phyloP scores from a whole-genome alignment of 2,888 invertebrate genomes.

The Zygaena filipendulae region DNA sequence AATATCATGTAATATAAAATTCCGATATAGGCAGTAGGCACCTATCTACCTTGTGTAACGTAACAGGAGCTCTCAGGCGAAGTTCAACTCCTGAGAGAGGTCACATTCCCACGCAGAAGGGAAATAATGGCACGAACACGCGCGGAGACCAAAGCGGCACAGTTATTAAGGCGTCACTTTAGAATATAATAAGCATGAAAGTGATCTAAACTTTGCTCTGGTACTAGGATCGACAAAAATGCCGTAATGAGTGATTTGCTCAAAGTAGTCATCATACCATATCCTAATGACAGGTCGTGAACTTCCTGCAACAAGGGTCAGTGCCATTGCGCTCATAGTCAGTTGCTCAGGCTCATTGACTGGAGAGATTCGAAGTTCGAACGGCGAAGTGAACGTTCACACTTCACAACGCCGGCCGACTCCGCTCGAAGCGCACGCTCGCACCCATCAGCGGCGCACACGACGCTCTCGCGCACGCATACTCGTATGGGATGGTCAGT shows the following conservation, averaged over 20 bases:
- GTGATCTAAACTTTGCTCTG: neutral
- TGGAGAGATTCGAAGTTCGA: too few relatives aligned
- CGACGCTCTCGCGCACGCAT: constrained; percentile 22
- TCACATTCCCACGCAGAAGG: constrained; percentile 12
- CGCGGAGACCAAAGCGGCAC: too few relatives aligned
- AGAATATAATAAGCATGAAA: constrained; percentile 1
- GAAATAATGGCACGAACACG: constrained; percentile 6
- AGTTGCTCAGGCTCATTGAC: too few relatives aligned
- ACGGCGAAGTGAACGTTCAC: too few relatives aligned
- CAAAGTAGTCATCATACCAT: constrained; percentile 1
- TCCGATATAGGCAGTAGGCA: too few relatives aligned
- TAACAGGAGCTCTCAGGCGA: constrained; percentile 11
- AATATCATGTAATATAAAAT: too few relatives aligned
- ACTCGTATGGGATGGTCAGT: constrained; percentile 22
- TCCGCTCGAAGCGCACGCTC: constrained; percentile 29
- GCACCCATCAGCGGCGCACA: constrained; percentile 21
- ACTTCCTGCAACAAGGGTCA: constrained; percentile 44
- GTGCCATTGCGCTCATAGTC: constrained; percentile 22
- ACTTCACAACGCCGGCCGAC: too few relatives aligned
- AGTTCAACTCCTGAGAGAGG: constrained; percentile 20
- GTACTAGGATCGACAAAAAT: too few relatives aligned
- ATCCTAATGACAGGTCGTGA: constrained; percentile 12
- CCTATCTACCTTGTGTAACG: too few relatives aligned
- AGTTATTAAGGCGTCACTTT: too few relatives aligned
- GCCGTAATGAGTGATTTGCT: too few relatives aligned